Base-by-base conservation (phyloP, 2,797 vertebrate species). In the Girardinus metallicus region DNA sequence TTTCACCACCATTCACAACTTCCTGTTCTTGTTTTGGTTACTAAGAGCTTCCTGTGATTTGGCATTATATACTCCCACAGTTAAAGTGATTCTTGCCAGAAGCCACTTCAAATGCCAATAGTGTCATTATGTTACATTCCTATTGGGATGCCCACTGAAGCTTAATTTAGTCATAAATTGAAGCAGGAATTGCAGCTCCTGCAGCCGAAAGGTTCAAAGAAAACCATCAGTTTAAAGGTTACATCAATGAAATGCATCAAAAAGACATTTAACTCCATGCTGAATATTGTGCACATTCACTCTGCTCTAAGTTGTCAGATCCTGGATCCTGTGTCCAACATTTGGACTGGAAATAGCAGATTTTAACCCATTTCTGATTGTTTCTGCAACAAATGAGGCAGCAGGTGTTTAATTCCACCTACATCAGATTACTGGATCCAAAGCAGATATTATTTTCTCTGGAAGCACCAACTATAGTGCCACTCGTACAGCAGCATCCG, bases 381-480 rank as follows among this genome's bases (percentile, higher is more conserved):
- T 75, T 89, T 82, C 85, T 34, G 21, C 47, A 76, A 66, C 39
- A 85, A 75, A 82, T 80, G 84, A 76, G 49, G 44, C 12, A 7
- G 75, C 47, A 77, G 77, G 71, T 57, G 73, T 60, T 87, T 88
- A 71, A 85, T 85, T 82, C 80, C 83, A 80, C 74, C 60, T 31
- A 13, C 43, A 82, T 88, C 41, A 72, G 75, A 76, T 81, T 80
- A 80, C 23, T 0, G 51, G 60, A 9, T 81, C 91, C 79, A 4
- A 31, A 36, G 15, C 21, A 21, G 26, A 21, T 78, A 64, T 78
- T 78, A 70, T 81, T 75, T 80, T 76, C 13, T 83, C 81, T 72
- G 80, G 46, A 36, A 74, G 78, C 47, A 46, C 46, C 10, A n/a
- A 51, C 76, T 5, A 0, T 44, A 16, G 21, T 6, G 7, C 72